Evolutionary conservation across 2,797 vertebrate genomes (phyloP).

Genomic region (Merluccius polli): DNA sequence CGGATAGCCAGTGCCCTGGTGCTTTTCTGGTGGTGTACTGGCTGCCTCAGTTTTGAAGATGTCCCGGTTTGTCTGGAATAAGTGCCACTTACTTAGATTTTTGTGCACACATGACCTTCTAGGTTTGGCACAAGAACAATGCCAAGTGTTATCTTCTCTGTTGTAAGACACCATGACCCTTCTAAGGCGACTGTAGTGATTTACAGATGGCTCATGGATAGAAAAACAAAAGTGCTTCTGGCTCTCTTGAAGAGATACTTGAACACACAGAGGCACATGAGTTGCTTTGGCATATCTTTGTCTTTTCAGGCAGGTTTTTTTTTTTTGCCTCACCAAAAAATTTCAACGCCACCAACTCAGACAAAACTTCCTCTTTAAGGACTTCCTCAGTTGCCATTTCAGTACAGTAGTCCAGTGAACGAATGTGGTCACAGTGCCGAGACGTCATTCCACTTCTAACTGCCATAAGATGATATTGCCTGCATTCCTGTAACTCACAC

Average conservation of each 20-base stretch:
- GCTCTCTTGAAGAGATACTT: neutral
- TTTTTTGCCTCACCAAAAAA: neutral
- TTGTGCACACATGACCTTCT: neutral
- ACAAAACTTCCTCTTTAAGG: too few relatives aligned
- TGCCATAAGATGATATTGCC: constrained; percentile 6
- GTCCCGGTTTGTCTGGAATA: neutral
- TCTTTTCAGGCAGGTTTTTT: neutral
- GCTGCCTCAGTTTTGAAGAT: neutral
- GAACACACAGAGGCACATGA: neutral
- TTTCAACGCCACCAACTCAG: neutral
- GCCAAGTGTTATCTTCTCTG: neutral
- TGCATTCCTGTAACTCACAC: constrained; percentile 9
- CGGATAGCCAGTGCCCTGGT: neutral
- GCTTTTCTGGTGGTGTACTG: neutral
- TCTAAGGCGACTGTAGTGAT: neutral
- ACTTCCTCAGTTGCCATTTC: neutral
- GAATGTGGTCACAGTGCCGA: constrained; percentile 2
- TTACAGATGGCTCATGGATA: neutral
- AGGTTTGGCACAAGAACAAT: neutral
- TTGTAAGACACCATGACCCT: neutral
- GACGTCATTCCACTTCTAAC: neutral
- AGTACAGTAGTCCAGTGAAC: neutral
- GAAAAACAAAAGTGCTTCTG: neutral
- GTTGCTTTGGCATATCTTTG: neutral
- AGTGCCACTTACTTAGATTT: neutral